These are phyloP conservation scores for Sebastes vulpes DNA, from an alignment of 2,797 vertebrate genomes.

Conservation along the genomic window DNA sequence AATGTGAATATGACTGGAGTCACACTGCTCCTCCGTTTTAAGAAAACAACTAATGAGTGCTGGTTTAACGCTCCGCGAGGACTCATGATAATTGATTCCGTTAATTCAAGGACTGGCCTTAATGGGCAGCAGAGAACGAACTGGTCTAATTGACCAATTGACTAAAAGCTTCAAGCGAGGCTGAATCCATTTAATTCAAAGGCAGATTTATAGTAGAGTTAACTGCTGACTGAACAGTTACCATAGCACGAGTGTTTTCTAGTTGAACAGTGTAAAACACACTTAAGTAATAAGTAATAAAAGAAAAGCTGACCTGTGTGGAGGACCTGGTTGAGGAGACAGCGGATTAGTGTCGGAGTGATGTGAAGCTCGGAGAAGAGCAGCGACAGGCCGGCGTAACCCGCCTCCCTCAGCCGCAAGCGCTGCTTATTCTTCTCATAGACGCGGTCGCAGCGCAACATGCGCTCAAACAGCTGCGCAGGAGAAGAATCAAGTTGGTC, in stretches of 20 bases:
- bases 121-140: neutral
- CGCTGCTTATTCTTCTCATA: conserved; percentile 96
- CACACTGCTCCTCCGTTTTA: neutral
- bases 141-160: neutral
- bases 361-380: conserved; percentile 91
- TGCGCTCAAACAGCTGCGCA: conserved; percentile 92
- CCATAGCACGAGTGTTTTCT: neutral
- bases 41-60: neutral
- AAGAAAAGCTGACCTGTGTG: conserved; percentile 88
- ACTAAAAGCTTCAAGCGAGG: neutral
- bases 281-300: neutral
- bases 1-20: neutral
- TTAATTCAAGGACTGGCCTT: neutral
- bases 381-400: conserved; percentile 93
- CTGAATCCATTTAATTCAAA: neutral
- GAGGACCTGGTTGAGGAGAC: conserved; percentile 94
- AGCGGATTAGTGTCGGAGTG: conserved; percentile 91
- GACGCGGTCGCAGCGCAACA: conserved; percentile 96
- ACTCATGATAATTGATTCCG: neutral
- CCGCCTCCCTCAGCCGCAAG: conserved; percentile 92
- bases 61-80: neutral
- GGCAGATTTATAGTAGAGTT: neutral
- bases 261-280: neutral
- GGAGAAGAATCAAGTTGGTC: neutral
- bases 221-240: too few species aligned